Evolutionary conservation across 2,888 invertebrate species (phyloP), one percentile per base, ranked within the genome.

Genomic region (Onchidella celtica): DNA sequence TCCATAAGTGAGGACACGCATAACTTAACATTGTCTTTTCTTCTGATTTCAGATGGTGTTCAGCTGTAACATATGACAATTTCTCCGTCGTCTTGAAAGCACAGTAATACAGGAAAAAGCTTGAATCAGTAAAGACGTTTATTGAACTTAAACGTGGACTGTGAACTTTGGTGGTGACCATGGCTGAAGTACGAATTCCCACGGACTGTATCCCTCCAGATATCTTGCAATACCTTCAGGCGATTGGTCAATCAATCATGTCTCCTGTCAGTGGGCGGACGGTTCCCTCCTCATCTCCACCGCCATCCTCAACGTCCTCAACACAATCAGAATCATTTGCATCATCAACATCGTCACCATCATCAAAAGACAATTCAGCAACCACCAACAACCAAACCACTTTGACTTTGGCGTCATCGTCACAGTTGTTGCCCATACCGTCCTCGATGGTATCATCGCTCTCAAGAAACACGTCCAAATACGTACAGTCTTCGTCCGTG

Each of bases 121-220:
- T n/a, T n/a, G n/a, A n/a, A n/a, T n/a, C n/a, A n/a, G n/a, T n/a
- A n/a, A n/a, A n/a, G n/a, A n/a, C n/a, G n/a, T n/a, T n/a, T n/a
- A n/a, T n/a, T n/a, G n/a, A n/a, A n/a, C n/a, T n/a, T n/a, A n/a
- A n/a, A n/a, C n/a, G n/a, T n/a, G n/a, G n/a, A n/a, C 40, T 70
- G 24, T 63, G 24, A 24, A 4, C 36, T 14, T 21, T 11, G 9
- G 32, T 1, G 1, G 21, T 2, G 47, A 24, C 24, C 11, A 74
- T 74, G 74, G 73, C 76, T 0, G 83, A 83, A 40, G 78, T 83
- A 21, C 73, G 77, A 36, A 83, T 83, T 29, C 83, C 83, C 0
- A 70, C 47, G 0, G 65, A 79, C 36, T 57, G 55, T 34, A 73
- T 83, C 32, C 83, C 83, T 6, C 38, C 59, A 9, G 81, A 83